Base-by-base conservation (phyloP, 35 echinoderm and acorn worm genomes). In the Eucidaris tribuloides region DNA sequence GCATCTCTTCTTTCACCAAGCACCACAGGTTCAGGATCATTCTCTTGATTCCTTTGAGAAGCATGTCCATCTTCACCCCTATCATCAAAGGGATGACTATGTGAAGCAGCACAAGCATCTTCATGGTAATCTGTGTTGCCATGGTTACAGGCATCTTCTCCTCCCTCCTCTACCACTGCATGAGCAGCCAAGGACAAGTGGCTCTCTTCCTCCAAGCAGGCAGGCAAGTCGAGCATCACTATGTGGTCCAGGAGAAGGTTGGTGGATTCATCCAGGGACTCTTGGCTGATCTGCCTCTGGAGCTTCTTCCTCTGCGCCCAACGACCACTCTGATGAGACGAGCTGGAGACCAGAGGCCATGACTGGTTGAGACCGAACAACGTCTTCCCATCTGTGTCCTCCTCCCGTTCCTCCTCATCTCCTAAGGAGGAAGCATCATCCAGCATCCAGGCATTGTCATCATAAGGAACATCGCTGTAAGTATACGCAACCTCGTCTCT, bases 361-460 rank as follows among this genome's bases (percentile, higher is more conserved):
- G 68, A 74, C 36, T 74, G 68, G 68, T 74, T 74, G 18, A 74
- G 68, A 38, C 68, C 68, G 37, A 74, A 74, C n/a, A n/a, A n/a
- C n/a, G n/a, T n/a, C n/a, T n/a, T n/a, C 0, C 35, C 35, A 14
- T 42, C 24, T 7, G 24, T 22, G 38, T 44, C 41, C 11, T 1
- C 28, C 37, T 44, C 44, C 38, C 44, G 35, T 40, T 74, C 68
- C 9, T 74, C 68, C 44, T 43, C 68, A 74, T 74, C 68, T 20
- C 44, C 68, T 24, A 74, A 44, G 38, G 68, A 74, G 18, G 44
- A 24, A 4, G 68, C 41, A 24, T 38, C 33, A 14, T 74, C 68
- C 36, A 33, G 29, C 68, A 74, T 74, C 68, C 68, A 74, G 19
- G 68, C 68, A 74, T 74, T 40, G 9, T 74, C 68, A 74, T 44